A percentile compares a stretch with the other conserved stretches of the same genome.
Evolutionary conservation across 2,888 invertebrate species (phyloP).

Genomic region (Stenchaetothrips biformis): DNA sequence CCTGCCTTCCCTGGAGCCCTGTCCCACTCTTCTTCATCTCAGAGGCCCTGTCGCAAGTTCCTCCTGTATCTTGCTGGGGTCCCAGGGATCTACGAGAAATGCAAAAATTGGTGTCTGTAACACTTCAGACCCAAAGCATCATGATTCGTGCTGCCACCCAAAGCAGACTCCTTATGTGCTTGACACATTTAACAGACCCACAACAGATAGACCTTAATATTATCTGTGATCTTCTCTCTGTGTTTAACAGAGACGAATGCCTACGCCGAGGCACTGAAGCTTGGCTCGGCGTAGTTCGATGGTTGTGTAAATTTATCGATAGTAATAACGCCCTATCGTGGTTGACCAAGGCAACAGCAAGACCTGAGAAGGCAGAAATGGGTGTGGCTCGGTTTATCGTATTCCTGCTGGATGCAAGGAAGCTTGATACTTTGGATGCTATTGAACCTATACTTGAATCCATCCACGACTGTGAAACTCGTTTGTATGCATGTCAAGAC

Average conservation of each 20-base stretch:
- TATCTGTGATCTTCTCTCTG: conserved; percentile 26
- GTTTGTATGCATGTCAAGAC: conserved; percentile 31
- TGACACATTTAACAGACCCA: conserved; percentile 29
- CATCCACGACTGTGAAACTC: conserved; percentile 31
- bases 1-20: conserved; percentile 44
- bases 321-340: neutral
- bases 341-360: conserved; percentile 16
- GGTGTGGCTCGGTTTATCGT: conserved; percentile 25
- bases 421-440: conserved; percentile 16
- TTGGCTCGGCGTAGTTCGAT: conserved; percentile 28
- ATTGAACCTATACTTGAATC: conserved; percentile 29
- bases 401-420: conserved; percentile 27
- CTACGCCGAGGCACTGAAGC: conserved; percentile 29
- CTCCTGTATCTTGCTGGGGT: conserved; percentile 27
- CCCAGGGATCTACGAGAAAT: conserved; percentile 30
- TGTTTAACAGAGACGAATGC: conserved; percentile 29
- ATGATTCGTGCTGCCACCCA: conserved; percentile 36
- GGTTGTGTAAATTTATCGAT: conserved; percentile 25
- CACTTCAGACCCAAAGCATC: conserved; percentile 33
- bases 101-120: conserved; percentile 32
- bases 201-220: conserved; percentile 26
- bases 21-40: conserved; percentile 44
- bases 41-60: conserved; percentile 37
- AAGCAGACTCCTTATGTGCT: conserved; percentile 31
- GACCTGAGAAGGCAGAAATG: conserved; percentile 10